Evolutionary conservation across 37 sponge, comb jelly and placozoan species (phyloP).

Genomic region (Halisarca cf. caerulea): DNA sequence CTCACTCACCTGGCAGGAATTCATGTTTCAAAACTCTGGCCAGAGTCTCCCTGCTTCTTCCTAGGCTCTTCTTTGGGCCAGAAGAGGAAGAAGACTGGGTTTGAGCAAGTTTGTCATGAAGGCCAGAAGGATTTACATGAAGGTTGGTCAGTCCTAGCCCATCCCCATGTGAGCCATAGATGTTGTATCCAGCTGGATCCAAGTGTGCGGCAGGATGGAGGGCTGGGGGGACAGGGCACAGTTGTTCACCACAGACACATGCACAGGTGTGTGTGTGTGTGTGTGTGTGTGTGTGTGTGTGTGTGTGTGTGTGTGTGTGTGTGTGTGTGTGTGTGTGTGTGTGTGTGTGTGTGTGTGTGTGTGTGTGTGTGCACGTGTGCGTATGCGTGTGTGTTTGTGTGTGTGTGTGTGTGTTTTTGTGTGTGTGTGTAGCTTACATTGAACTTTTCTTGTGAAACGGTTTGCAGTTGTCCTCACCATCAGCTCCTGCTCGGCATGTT

Average conservation of each 20-base stretch:
- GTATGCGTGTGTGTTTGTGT: too few relatives aligned
- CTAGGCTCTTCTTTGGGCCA: neutral
- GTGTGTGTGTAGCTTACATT: too few relatives aligned
- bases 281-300: too few relatives aligned
- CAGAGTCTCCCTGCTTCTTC: slow-evolving; percentile 19
- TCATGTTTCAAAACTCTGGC: neutral
- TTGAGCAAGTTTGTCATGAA: neutral
- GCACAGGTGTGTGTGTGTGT: neutral
- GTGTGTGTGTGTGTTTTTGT: too few relatives aligned
- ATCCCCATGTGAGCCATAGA: slow-evolving; percentile 63
- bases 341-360: too few relatives aligned
- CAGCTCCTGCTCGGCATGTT: neutral
- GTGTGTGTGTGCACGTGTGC: too few relatives aligned
- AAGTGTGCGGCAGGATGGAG: slow-evolving; percentile 72
- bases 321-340: too few relatives aligned
- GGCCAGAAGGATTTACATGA: neutral
- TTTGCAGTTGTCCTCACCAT: neutral
- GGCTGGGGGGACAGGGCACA: slow-evolving; percentile 8
- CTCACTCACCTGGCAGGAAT: too few relatives aligned
- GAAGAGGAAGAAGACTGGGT: neutral
- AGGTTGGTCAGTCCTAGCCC: slow-evolving; percentile 41
- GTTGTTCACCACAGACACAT: neutral
- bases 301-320: too few relatives aligned
- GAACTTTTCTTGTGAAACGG: neutral
- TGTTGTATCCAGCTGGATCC: slow-evolving; percentile 51